These are phyloP conservation scores for Crypturellus undulatus DNA, from an alignment of 2,113 vertebrate species.

Conservation along the genomic window DNA sequence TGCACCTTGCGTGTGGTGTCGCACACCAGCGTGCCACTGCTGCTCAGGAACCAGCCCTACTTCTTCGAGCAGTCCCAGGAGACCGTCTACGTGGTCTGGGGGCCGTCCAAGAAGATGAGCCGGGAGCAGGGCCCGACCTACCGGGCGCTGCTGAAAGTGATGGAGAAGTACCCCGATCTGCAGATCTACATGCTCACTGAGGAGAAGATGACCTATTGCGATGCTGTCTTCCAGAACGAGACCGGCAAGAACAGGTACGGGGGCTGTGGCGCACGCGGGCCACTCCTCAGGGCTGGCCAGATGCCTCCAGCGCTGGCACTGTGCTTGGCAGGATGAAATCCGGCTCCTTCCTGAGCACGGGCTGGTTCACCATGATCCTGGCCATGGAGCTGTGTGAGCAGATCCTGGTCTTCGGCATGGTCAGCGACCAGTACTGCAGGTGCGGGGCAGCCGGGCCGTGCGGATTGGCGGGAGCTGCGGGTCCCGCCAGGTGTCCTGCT, in stretches of 20 bases:
- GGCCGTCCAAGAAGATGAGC: slow-evolving; percentile 89
- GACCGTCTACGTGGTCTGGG: slow-evolving; percentile 92
- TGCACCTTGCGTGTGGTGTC: slow-evolving; percentile 90
- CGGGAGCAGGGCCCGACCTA: slow-evolving; percentile 85
- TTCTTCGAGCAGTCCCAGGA: slow-evolving; percentile 85
- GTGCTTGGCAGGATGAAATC: slow-evolving; percentile 85
- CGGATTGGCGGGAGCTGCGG: accelerated
- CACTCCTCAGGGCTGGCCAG: background rate
- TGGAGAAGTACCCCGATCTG: slow-evolving; percentile 78
- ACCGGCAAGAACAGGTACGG: slow-evolving; percentile 94
- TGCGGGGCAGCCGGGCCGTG: background rate
- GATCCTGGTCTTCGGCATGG: slow-evolving; percentile 91
- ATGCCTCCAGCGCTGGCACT: accelerated
- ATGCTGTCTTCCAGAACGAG: slow-evolving; percentile 90
- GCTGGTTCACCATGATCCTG: slow-evolving; percentile 96
- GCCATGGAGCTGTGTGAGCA: slow-evolving; percentile 91
- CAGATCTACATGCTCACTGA: slow-evolving; percentile 87
- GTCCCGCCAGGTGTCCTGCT: background rate
- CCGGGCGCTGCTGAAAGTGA: slow-evolving; percentile 79
- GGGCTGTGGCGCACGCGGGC: no score
- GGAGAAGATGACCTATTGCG: slow-evolving; percentile 88
- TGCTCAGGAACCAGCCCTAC: slow-evolving; percentile 84
- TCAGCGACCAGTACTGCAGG: slow-evolving; percentile 91
- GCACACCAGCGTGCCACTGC: slow-evolving; percentile 90
- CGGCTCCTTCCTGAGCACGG: slow-evolving; percentile 93